Evolutionary conservation across 2,797 vertebrate species (phyloP), one percentile per base, ranked within the genome.

Genomic region (Lates japonicus): DNA sequence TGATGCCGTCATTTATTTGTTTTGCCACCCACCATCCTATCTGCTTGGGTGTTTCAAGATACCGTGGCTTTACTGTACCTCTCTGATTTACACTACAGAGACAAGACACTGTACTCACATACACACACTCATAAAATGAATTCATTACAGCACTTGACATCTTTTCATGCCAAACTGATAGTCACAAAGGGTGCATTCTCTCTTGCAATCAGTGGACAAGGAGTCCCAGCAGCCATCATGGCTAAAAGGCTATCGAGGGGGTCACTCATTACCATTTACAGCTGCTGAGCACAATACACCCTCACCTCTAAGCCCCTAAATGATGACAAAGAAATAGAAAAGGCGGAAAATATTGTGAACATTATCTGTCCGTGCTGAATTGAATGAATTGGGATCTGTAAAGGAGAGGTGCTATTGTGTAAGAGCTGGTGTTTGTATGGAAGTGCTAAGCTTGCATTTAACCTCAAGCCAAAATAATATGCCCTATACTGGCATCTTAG

Each of bases 11-110:
- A 68, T 83, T 74, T 72, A 59, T 81, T 78, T 78, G 39, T 61
- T 75, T 52, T 42, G 70, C 88, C 84, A 84, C 89, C 81, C 90
- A 93, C 85, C 58, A 63, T 76, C 74, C 59, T 82, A 44, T 86
- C 58, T 82, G 66, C 75, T 62, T 74, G 78, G 51, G 66, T 72
- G 79, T 82, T 90, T 68, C 7, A 62, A 64, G 44, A 75, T 25
- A 42, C 54, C 62, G 39, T 35, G 25, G 20, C 51, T 80, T 60
- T 16, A 76, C 48, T 67, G 44, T 33, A 46, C 11, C 42, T 37
- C 41, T 69, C 69, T 73, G 54, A 81, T 76, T 72, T 75, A 69
- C 35, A 54, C 57, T 41, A 22, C 55, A 58, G 22, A 58, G 57
- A 54, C 44, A 65, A 42, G 39, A 33, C 49, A 9, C 33, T 19